These are phyloP conservation scores for Biston stratarius DNA, from an alignment of 2,888 invertebrate genomes.

Conservation along the genomic window DNA sequence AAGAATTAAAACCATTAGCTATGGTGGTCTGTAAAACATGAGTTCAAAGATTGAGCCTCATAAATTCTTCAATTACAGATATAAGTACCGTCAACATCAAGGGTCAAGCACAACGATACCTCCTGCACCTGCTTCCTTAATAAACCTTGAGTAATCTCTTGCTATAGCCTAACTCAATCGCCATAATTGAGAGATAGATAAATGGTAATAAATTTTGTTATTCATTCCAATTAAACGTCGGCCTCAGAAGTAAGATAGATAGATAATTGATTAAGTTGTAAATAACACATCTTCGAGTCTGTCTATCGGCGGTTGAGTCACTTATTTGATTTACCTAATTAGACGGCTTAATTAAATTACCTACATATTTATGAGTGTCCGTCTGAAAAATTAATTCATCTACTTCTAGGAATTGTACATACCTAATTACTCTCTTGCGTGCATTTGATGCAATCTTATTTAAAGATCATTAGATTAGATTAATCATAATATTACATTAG, in stretches of 20 bases:
- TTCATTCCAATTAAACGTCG: slow-evolving; percentile 54
- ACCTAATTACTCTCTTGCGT: too few species aligned
- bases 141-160: slow-evolving; percentile 48
- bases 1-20: neutral
- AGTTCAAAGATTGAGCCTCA: slow-evolving; percentile 10
- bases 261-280: slow-evolving; percentile 56
- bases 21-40: slow-evolving; percentile 26
- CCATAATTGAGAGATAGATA: slow-evolving; percentile 60
- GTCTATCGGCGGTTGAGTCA: slow-evolving; percentile 41
- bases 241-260: slow-evolving; percentile 44
- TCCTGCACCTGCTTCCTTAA: slow-evolving; percentile 55
- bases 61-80: slow-evolving; percentile 34
- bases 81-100: slow-evolving; percentile 31
- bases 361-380: slow-evolving; percentile 12
- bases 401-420: slow-evolving; percentile 19
- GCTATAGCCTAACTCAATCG: slow-evolving; percentile 48
- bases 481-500: too few species aligned
- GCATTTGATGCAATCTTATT: too few species aligned
- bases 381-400: slow-evolving; percentile 30
- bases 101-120: slow-evolving; percentile 29
- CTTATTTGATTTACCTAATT: slow-evolving; percentile 43
- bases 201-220: slow-evolving; percentile 57
- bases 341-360: slow-evolving; percentile 36
- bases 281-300: slow-evolving; percentile 51
- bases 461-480: too few species aligned